Percentiles rank a stretch among this genome's conserved stretches.
Conservation (phyloP, 2,113 vertebrate species). For the Urocolius indicus region DNA sequence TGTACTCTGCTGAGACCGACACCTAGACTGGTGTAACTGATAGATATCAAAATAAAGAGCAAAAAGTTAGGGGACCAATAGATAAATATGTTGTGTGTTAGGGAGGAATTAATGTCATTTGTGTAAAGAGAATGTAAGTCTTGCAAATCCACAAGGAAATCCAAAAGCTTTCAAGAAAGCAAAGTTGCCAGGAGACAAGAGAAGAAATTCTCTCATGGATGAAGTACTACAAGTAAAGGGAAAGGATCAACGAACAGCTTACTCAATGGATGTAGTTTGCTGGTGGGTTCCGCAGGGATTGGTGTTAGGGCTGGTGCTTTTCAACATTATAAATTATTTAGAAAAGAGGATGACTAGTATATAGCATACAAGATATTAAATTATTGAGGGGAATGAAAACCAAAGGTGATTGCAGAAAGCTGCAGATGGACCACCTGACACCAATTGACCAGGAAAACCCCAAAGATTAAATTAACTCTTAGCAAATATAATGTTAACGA, state of each 20-base stretch:
- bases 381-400: background rate
- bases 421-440: background rate
- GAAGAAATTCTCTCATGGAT: background rate
- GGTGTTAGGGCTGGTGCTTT: background rate
- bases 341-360: background rate
- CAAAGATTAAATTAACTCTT: background rate
- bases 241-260: constrained; percentile 1
- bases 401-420: background rate
- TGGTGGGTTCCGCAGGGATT: background rate
- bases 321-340: constrained; percentile 11
- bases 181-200: background rate
- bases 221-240: background rate
- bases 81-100: background rate
- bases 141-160: background rate
- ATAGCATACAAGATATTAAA: background rate
- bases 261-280: background rate
- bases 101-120: background rate
- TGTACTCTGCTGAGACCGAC: background rate
- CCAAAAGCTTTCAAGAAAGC: background rate
- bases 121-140: background rate
- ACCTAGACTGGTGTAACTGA: background rate
- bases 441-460: background rate
- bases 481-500: background rate
- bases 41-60: background rate
- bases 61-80: background rate